Evolutionary conservation across 2,113 vertebrate species (phyloP).

Genomic region (Hydropotes inermis): DNA sequence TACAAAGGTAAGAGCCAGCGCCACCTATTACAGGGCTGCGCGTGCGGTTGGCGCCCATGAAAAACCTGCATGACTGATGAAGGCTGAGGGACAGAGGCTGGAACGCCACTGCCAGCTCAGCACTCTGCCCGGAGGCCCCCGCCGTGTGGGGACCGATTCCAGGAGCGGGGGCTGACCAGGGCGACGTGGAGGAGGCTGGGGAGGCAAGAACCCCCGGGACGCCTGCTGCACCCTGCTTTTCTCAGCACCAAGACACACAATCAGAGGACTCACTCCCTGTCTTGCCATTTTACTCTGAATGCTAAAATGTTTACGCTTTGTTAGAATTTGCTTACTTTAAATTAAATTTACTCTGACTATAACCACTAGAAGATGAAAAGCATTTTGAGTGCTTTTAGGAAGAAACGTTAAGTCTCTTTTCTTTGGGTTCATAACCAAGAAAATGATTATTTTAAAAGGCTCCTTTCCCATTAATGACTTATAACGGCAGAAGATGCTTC

Average conservation of each 20-base stretch:
- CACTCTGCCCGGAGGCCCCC: rapidly evolving
- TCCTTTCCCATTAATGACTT: neutral
- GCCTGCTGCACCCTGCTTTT: rapidly evolving
- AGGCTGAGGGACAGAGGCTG: rapidly evolving
- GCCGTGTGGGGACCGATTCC: rapidly evolving
- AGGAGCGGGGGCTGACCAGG: neutral
- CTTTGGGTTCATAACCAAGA: neutral
- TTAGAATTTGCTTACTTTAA: neutral
- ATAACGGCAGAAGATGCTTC: neutral
- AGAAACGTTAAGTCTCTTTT: neutral
- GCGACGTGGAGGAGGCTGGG: rapidly evolving
- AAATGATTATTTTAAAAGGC: neutral
- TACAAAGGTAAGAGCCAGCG: neutral
- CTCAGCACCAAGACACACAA: neutral
- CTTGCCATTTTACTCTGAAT: neutral
- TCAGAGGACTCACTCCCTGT: neutral
- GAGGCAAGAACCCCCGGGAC: rapidly evolving
- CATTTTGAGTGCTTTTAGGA: neutral
- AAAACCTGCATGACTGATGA: rapidly evolving
- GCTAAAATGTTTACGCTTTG: neutral
- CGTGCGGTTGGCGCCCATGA: rapidly evolving
- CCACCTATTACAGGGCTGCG: rapidly evolving
- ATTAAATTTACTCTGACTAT: neutral
- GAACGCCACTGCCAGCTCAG: neutral
- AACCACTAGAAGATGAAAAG: neutral